phyloP scores from a whole-genome alignment of 2,888 invertebrate species.

The Ormia ochracea region DNA sequence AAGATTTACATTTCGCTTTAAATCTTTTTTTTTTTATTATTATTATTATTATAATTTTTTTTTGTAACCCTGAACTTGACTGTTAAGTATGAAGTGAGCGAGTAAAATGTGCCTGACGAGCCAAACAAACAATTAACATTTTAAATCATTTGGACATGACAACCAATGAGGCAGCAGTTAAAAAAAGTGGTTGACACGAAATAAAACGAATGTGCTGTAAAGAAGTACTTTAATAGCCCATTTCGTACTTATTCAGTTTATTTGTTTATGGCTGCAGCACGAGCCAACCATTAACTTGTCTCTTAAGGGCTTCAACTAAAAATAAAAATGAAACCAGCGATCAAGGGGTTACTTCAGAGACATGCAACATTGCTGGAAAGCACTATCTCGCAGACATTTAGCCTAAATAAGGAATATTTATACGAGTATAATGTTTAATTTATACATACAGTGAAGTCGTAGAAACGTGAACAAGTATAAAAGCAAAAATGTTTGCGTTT shows the following conservation, averaged over 20 bases:
- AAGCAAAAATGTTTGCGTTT: too few species aligned
- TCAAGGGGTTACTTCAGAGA: background rate
- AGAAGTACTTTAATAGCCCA: background rate
- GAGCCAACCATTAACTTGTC: slow-evolving; percentile 13
- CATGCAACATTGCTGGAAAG: background rate
- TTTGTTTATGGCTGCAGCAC: background rate
- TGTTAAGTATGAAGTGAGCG: background rate
- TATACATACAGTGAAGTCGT: too few species aligned
- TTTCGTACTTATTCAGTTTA: background rate
- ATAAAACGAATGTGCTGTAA: slow-evolving; percentile 9
- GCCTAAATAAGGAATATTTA: background rate
- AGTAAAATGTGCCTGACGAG: background rate
- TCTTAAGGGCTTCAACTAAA: background rate
- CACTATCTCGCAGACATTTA: background rate
- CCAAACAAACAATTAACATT: background rate
- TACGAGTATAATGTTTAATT: too few species aligned
- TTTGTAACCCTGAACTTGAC: slow-evolving; percentile 51
- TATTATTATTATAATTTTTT: too few species aligned
- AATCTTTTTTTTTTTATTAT: background rate
- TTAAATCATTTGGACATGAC: slow-evolving; percentile 2
- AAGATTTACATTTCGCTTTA: background rate
- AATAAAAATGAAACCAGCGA: background rate
- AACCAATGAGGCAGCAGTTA: background rate
- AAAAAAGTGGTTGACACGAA: background rate
- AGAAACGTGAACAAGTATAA: too few species aligned